phyloP scores from a whole-genome alignment of 1,140 invertebrate genomes.

The Akabosia matsudoensis region DNA sequence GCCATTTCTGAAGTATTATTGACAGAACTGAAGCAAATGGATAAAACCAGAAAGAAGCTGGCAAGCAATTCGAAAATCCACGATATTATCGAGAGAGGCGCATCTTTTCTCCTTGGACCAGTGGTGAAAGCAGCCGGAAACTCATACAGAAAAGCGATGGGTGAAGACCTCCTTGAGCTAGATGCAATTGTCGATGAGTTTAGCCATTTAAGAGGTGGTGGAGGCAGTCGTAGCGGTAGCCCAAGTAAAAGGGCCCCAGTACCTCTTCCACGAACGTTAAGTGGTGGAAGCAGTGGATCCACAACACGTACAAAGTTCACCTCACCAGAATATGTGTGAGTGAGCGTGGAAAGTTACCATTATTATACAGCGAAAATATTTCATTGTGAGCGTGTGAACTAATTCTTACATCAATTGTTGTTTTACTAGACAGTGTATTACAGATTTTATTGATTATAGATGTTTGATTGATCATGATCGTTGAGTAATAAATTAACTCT shows the following conservation, averaged over 20 bases:
- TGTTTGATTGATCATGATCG: no score
- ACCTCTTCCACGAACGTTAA: constrained; percentile 31
- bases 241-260: constrained; percentile 32
- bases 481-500: no score
- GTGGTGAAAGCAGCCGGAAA: constrained; percentile 34
- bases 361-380: background rate
- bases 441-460: no score
- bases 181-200: constrained; percentile 33
- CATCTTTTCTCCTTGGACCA: constrained; percentile 36
- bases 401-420: no score
- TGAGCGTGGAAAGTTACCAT: no score
- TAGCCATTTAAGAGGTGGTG: constrained; percentile 3
- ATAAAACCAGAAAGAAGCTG: constrained; percentile 45
- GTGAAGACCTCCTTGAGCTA: constrained; percentile 31
- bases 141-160: constrained; percentile 36
- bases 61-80: constrained; percentile 30
- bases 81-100: constrained; percentile 42
- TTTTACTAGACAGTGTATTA: no score
- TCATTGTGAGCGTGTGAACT: background rate
- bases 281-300: background rate
- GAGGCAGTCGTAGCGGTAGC: background rate
- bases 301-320: constrained; percentile 27
- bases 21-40: constrained; percentile 64
- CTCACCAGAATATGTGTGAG: constrained; percentile 40
- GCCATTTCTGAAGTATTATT: constrained; percentile 64